These are phyloP conservation scores for Potamarius usumacintae DNA, from an alignment of 2,113 vertebrate species.

Conservation along the genomic window DNA sequence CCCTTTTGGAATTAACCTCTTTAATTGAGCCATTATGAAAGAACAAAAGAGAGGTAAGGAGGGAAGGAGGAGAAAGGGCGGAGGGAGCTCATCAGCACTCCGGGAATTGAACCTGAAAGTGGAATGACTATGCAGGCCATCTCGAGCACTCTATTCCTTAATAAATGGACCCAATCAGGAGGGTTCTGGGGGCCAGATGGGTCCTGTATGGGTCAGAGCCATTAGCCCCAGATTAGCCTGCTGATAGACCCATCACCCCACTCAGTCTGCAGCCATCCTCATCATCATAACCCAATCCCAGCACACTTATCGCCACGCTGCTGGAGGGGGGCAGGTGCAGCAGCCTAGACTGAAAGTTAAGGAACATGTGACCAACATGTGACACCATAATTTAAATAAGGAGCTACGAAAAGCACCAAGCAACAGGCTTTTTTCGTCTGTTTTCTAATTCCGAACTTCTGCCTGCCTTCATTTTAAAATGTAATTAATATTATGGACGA, in stretches of 20 bases:
- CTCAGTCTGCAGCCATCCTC: slow-evolving; percentile 69
- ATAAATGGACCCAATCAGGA: slow-evolving; percentile 78
- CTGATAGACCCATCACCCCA: slow-evolving; percentile 70
- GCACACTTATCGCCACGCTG: slow-evolving; percentile 49
- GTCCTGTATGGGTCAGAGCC: slow-evolving; percentile 77
- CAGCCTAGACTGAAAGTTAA: slow-evolving; percentile 3
- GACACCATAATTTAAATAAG: not conserved
- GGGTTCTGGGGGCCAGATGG: slow-evolving; percentile 74
- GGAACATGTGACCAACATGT: slow-evolving; percentile 27
- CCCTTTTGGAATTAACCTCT: slow-evolving; percentile 79
- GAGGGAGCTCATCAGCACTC: slow-evolving; percentile 65
- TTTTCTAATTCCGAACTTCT: not conserved
- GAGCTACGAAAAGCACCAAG: not conserved
- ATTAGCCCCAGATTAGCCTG: slow-evolving; percentile 76
- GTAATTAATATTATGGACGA: too few relatives aligned
- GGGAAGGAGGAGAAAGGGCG: slow-evolving; percentile 46
- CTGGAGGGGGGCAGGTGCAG: slow-evolving; percentile 19
- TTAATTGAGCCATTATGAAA: slow-evolving; percentile 80
- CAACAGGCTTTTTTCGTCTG: not conserved
- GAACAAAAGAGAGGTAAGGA: slow-evolving; percentile 63
- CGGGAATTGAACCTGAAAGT: slow-evolving; percentile 65
- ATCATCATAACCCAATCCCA: slow-evolving; percentile 72
- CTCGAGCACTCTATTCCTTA: slow-evolving; percentile 61
- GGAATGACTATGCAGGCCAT: slow-evolving; percentile 68
- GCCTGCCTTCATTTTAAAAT: not conserved